A percentile compares a stretch with the other conserved stretches of the same genome.
These are phyloP conservation scores for Stenotaenia linearis DNA, from an alignment of 2,888 invertebrate species.

Conservation along the genomic window DNA sequence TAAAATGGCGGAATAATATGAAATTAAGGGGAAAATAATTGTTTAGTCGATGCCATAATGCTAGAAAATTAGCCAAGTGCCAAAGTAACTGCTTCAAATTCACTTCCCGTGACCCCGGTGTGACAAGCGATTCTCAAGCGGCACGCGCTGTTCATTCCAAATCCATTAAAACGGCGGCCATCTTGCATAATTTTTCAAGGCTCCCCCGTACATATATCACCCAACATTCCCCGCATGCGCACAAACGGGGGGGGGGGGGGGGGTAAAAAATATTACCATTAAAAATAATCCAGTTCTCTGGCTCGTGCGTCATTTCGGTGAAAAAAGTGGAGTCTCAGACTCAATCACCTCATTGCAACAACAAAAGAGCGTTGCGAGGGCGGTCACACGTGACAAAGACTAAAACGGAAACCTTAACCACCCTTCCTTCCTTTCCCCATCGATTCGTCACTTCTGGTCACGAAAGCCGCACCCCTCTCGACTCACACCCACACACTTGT, in stretches of 20 bases:
- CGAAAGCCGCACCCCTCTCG: neutral
- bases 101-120: neutral
- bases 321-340: neutral
- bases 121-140: neutral
- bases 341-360: neutral
- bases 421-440: neutral
- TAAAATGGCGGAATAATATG: neutral
- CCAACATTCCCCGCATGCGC: neutral
- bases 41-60: neutral
- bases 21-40: neutral
- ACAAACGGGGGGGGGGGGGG: neutral
- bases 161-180: neutral
- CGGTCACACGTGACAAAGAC: neutral
- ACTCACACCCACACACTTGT: neutral
- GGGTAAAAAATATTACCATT: neutral
- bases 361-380: neutral
- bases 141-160: neutral
- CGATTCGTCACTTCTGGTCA: neutral
- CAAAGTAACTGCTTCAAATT: neutral
- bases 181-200: neutral
- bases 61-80: neutral
- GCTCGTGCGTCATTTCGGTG: neutral
- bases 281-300: neutral
- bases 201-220: neutral
- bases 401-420: neutral